phyloP scores from a whole-genome alignment of 2,888 invertebrate species.

The Polietes domitor region DNA sequence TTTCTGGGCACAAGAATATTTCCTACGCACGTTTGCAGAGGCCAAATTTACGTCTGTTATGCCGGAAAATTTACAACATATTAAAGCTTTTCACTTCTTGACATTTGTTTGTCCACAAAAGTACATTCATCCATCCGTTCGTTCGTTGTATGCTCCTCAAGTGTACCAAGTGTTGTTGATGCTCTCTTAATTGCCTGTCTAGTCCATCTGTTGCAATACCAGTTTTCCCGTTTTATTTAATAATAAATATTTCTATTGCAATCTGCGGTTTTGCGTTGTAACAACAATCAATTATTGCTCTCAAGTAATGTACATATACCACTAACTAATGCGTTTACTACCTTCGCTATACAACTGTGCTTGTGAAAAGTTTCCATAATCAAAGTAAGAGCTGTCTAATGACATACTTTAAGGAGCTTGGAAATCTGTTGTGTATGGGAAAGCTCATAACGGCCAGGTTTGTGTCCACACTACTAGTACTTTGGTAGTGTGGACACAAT shows the following conservation, averaged over 20 bases:
- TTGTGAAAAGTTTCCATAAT: neutral
- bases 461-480: neutral
- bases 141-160: too few relatives aligned
- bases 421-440: neutral
- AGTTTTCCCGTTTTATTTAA: neutral
- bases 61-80: constrained; percentile 79
- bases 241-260: neutral
- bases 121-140: neutral
- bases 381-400: neutral
- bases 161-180: too few relatives aligned
- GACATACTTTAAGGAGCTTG: neutral
- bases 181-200: neutral
- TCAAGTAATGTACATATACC: constrained; percentile 19
- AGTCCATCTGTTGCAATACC: neutral
- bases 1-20: constrained; percentile 37
- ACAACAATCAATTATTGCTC: constrained; percentile 10
- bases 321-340: neutral
- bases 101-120: neutral
- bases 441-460: neutral
- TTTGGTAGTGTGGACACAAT: too few relatives aligned
- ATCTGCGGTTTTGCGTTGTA: neutral
- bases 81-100: constrained; percentile 71
- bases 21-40: constrained; percentile 57
- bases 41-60: constrained; percentile 77
- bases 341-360: neutral